These are phyloP conservation scores for Xylota sylvarum DNA, from an alignment of 2,888 invertebrate species.

Conservation along the genomic window DNA sequence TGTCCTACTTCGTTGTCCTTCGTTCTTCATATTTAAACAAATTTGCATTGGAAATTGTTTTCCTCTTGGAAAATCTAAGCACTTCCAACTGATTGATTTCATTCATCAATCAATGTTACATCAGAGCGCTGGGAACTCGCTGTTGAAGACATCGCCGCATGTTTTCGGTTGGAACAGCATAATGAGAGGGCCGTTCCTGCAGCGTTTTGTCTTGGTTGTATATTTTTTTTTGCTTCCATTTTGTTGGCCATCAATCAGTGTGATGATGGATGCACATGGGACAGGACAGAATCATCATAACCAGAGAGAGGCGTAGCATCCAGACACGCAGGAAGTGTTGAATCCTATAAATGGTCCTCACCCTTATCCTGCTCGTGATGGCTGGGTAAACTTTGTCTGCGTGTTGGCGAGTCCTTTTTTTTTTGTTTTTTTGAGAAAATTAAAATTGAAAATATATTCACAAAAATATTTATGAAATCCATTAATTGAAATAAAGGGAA, in stretches of 20 bases:
- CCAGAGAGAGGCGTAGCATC: not conserved
- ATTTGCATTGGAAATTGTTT: slow-evolving; percentile 48
- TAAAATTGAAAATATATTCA: not conserved
- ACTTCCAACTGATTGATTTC: slow-evolving; percentile 71
- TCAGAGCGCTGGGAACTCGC: not conserved
- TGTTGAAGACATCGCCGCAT: slow-evolving; percentile 4
- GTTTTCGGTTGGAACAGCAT: slow-evolving; percentile 14
- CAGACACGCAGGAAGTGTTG: not conserved
- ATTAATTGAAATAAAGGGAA: slow-evolving; percentile 1
- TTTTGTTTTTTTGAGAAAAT: not conserved
- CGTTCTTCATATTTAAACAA: not conserved
- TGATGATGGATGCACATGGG: slow-evolving; percentile 51
- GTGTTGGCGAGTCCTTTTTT: not conserved
- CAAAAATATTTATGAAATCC: slow-evolving; percentile 9
- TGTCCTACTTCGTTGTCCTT: not conserved
- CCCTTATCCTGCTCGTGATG: not conserved
- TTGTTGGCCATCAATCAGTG: slow-evolving; percentile 50
- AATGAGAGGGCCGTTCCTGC: slow-evolving; percentile 13
- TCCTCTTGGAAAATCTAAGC: slow-evolving; percentile 28
- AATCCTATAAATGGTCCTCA: not conserved
- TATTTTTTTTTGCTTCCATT: not conserved
- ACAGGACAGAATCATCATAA: slow-evolving; percentile 18
- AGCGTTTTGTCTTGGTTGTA: slow-evolving; percentile 3
- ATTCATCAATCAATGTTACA: slow-evolving; percentile 64
- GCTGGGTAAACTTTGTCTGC: not conserved